Evolutionary conservation across 2,113 vertebrate species (phyloP).

Genomic region (Carettochelys insculpta): DNA sequence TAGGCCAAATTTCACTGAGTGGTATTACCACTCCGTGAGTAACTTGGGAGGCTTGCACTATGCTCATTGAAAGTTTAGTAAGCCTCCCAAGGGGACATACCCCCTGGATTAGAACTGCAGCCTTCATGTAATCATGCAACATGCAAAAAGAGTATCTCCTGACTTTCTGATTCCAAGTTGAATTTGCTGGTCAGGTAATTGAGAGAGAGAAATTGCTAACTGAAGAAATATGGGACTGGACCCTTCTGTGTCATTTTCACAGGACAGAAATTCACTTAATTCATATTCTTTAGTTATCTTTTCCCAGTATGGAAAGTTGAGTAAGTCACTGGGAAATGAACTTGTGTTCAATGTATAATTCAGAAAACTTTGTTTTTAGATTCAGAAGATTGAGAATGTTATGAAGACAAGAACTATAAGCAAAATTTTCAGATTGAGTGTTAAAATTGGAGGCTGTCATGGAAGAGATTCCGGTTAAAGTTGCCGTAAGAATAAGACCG

Average conservation of each 20-base stretch:
- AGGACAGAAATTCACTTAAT: background rate
- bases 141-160: background rate
- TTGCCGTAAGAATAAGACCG: slow-evolving; percentile 90
- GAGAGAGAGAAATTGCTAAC: background rate
- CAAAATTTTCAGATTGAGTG: slow-evolving; percentile 26
- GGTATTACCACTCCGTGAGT: background rate
- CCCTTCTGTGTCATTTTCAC: background rate
- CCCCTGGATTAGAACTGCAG: background rate
- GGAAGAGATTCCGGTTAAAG: slow-evolving; percentile 87
- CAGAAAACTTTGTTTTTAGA: slow-evolving; percentile 36
- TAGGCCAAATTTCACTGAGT: background rate
- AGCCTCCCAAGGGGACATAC: background rate
- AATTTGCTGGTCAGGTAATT: background rate
- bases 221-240: background rate
- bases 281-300: background rate
- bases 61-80: background rate
- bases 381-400: slow-evolving; percentile 24
- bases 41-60: background rate
- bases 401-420: background rate
- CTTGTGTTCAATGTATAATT: background rate
- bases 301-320: background rate
- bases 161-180: background rate
- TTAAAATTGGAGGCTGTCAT: slow-evolving; percentile 64
- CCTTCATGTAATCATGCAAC: background rate
- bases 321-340: background rate